Percentiles rank a stretch among this genome's conserved stretches.
phyloP scores from a whole-genome alignment of 2,113 vertebrate genomes.

The Rhynchomys soricoides region DNA sequence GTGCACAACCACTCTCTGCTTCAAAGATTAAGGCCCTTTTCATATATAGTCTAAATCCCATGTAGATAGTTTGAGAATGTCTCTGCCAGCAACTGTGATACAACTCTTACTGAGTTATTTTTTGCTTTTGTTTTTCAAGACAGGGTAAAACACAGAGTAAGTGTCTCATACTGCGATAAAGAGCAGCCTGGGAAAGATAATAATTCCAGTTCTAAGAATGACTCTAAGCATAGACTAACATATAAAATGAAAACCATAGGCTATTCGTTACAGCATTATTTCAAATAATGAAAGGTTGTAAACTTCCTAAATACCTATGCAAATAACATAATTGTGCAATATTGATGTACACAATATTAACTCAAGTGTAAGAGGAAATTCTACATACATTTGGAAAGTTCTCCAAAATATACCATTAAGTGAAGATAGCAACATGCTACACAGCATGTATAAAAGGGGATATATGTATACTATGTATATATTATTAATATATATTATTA shows the following conservation, averaged over 20 bases:
- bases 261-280: not conserved
- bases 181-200: not conserved
- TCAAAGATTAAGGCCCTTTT: not conserved
- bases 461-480: not conserved
- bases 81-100: not conserved
- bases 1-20: not conserved
- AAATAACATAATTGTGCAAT: not conserved
- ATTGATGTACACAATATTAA: not conserved
- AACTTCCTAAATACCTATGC: not conserved
- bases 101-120: not conserved
- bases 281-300: slow-evolving; percentile 12
- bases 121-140: too few relatives aligned
- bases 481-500: not conserved
- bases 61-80: not conserved
- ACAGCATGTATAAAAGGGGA: not conserved
- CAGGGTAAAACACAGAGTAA: not conserved
- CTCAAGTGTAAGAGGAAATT: not conserved
- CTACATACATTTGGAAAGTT: slow-evolving; percentile 9
- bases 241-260: not conserved
- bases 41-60: slow-evolving; percentile 18
- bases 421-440: slow-evolving; percentile 23
- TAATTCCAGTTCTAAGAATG: slow-evolving; percentile 4
- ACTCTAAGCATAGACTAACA: not conserved
- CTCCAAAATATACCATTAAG: slow-evolving; percentile 33
- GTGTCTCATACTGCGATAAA: not conserved